These are phyloP conservation scores for Caenorhabditis virilis DNA, from an alignment of 2,888 invertebrate genomes.

Conservation along the genomic window DNA sequence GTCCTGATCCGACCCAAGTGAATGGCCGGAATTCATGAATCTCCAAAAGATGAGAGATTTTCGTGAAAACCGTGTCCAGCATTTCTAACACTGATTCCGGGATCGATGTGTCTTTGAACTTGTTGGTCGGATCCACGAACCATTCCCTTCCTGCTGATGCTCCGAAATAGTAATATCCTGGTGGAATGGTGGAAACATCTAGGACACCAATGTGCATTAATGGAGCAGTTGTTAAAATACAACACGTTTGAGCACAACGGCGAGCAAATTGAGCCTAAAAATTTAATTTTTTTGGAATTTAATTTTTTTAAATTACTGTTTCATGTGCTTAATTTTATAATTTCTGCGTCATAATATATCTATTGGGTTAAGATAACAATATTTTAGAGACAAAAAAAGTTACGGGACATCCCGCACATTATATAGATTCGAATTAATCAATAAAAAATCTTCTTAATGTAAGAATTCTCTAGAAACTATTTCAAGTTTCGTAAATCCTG, in stretches of 20 bases:
- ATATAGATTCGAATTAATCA: too few relatives aligned
- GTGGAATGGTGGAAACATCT: conserved; percentile 45
- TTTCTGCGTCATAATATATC: too few relatives aligned
- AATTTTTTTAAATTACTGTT: too few relatives aligned
- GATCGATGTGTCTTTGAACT: conserved; percentile 67
- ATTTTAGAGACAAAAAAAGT: too few relatives aligned
- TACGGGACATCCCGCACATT: too few relatives aligned
- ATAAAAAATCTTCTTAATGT: too few relatives aligned
- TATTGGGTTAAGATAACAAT: too few relatives aligned
- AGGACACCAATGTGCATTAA: conserved; percentile 64
- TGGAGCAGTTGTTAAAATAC: conserved; percentile 68
- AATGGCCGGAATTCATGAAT: conserved; percentile 59
- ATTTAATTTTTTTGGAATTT: too few relatives aligned
- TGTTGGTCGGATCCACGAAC: conserved; percentile 64
- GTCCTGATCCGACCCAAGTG: conserved; percentile 67
- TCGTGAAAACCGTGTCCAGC: conserved; percentile 58
- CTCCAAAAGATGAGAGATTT: conserved; percentile 59
- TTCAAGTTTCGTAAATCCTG: too few relatives aligned
- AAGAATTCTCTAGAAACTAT: too few relatives aligned
- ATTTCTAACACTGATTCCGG: conserved; percentile 54
- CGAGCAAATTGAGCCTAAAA: conserved; percentile 65
- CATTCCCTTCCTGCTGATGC: conserved; percentile 68
- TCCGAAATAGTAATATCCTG: conserved; percentile 67
- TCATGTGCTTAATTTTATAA: too few relatives aligned
- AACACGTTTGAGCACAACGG: conserved; percentile 67